phyloP scores from a whole-genome alignment of 2,113 vertebrate genomes.

The Catagonus wagneri region DNA sequence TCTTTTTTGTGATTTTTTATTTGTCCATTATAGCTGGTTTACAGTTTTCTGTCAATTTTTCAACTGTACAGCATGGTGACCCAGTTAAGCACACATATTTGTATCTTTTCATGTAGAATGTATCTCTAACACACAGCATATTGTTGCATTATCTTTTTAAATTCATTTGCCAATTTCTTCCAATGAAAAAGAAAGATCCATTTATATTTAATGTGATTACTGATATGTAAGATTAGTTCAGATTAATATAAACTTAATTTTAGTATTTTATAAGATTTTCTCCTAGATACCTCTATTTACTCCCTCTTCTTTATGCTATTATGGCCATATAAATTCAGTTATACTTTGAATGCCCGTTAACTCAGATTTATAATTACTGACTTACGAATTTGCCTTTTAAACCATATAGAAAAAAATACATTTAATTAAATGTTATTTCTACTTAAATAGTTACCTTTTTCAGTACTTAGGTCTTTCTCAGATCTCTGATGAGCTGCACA shows the following conservation, averaged over 20 bases:
- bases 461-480: neutral
- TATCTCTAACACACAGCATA: neutral
- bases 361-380: neutral
- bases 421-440: neutral
- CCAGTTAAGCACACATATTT: too few species aligned
- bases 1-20: too few species aligned
- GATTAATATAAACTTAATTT: neutral
- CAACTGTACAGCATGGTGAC: too few species aligned
- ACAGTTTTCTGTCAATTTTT: too few species aligned
- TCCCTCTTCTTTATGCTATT: neutral
- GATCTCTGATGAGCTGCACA: neutral
- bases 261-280: neutral
- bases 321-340: neutral
- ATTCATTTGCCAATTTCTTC: neutral
- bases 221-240: neutral
- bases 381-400: neutral
- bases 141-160: neutral
- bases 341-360: neutral
- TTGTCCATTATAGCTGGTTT: too few species aligned
- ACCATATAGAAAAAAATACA: neutral
- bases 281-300: neutral
- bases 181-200: neutral
- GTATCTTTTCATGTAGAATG: neutral
- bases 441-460: neutral
- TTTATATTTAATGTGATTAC: neutral